These are phyloP conservation scores for Deroplatys truncata DNA, from an alignment of 2,888 invertebrate genomes.

Conservation along the genomic window DNA sequence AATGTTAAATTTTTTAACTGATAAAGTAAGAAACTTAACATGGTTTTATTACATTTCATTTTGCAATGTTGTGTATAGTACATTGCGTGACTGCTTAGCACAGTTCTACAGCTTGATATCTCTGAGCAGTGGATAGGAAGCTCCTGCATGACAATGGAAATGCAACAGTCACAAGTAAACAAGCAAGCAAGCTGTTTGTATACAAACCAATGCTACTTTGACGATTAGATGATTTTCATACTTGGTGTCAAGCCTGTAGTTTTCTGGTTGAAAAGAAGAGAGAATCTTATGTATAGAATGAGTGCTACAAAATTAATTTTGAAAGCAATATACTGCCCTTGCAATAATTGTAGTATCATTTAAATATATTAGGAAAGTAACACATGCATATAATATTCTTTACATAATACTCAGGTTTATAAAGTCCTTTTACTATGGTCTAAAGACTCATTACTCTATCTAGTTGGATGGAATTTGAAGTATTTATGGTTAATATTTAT, in stretches of 20 bases:
- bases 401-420: background rate
- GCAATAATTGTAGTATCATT: background rate
- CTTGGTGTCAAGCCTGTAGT: conserved; percentile 94
- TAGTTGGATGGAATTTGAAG: no score
- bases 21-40: background rate
- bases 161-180: conserved; percentile 14
- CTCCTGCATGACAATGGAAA: background rate
- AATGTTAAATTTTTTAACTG: background rate
- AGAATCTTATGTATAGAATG: conserved; percentile 18
- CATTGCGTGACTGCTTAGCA: background rate
- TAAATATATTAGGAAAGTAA: background rate
- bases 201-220: conserved; percentile 92
- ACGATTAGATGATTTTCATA: conserved; percentile 97
- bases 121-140: background rate
- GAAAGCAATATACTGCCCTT: background rate
- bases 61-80: background rate
- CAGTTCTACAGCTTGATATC: background rate
- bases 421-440: background rate
- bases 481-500: no score
- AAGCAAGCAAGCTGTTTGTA: conserved; percentile 37
- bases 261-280: conserved; percentile 64
- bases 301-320: background rate
- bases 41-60: background rate
- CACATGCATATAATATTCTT: background rate
- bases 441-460: background rate